These are phyloP conservation scores for Arenicola marina DNA, from an alignment of 2,888 invertebrate genomes.

Conservation along the genomic window DNA sequence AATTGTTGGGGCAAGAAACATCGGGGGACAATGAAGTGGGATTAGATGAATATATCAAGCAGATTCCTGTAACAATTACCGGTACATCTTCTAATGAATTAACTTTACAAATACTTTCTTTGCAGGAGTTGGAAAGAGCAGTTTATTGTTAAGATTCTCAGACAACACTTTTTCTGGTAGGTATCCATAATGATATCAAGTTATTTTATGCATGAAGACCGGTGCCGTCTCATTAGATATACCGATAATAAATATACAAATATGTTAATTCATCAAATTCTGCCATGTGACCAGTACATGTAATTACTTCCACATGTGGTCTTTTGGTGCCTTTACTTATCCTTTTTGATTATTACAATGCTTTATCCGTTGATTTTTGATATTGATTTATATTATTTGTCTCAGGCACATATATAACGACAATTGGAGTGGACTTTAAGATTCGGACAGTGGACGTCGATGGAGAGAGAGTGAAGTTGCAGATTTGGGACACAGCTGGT, in stretches of 20 bases:
- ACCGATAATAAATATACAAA: neutral
- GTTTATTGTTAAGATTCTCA: conserved; percentile 91
- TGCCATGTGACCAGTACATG: neutral
- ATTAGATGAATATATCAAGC: too few species aligned
- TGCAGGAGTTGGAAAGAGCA: conserved; percentile 98
- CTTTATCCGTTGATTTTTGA: neutral
- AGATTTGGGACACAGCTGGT: conserved; percentile 76
- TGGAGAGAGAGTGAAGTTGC: conserved; percentile 64
- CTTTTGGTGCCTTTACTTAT: neutral
- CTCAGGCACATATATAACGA: conserved; percentile 79
- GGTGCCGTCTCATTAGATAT: neutral
- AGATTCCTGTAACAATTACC: too few species aligned
- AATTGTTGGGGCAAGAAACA: too few species aligned
- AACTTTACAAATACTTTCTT: too few species aligned
- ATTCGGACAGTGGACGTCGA: conserved; percentile 82
- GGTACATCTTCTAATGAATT: too few species aligned
- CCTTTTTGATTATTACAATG: neutral
- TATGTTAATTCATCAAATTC: neutral
- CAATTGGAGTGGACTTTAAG: conserved; percentile 99
- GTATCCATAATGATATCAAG: conserved; percentile 6
- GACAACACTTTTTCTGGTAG: conserved; percentile 98
- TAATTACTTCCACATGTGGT: neutral
- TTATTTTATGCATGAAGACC: neutral
- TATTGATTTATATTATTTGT: conserved; percentile 10
- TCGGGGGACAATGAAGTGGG: too few species aligned